These are phyloP conservation scores for Scolopax bukidnonensis DNA, from an alignment of 2,797 vertebrate species.

Conservation along the genomic window DNA sequence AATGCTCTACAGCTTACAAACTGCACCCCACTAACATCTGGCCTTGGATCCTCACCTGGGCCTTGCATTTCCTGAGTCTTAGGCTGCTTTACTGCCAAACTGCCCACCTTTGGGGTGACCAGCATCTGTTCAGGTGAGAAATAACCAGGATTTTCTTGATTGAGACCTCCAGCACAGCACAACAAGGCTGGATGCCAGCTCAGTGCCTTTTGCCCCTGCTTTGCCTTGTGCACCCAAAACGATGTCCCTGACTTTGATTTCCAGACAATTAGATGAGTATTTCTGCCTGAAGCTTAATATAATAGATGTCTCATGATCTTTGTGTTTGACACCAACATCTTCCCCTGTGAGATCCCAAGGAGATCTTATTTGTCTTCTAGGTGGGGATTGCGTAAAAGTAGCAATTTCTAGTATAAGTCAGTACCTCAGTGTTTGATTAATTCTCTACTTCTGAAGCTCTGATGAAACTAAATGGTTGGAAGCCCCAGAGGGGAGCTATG, in stretches of 20 bases:
- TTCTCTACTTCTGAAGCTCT: slow-evolving; percentile 12
- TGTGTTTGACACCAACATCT: background rate
- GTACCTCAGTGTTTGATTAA: background rate
- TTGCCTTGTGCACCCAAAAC: background rate
- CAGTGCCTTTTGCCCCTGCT: background rate
- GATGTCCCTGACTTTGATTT: background rate
- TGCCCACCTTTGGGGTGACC: background rate
- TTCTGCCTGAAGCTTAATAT: background rate
- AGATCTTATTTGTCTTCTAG: background rate
- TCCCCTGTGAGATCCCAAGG: background rate
- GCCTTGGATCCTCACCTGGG: background rate
- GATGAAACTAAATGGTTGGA: background rate
- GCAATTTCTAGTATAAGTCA: background rate
- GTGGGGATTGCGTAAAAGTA: background rate
- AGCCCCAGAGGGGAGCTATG: background rate
- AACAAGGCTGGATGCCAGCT: background rate
- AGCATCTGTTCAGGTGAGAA: background rate
- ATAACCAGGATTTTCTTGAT: background rate
- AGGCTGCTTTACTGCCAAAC: background rate
- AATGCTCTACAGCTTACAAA: background rate
- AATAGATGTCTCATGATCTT: background rate
- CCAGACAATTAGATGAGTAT: background rate
- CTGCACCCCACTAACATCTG: background rate
- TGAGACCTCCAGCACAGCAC: background rate
- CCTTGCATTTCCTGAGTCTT: fast-evolving